These are phyloP conservation scores for Myotis vivesi DNA, from an alignment of 2,797 vertebrate species.

Conservation along the genomic window DNA sequence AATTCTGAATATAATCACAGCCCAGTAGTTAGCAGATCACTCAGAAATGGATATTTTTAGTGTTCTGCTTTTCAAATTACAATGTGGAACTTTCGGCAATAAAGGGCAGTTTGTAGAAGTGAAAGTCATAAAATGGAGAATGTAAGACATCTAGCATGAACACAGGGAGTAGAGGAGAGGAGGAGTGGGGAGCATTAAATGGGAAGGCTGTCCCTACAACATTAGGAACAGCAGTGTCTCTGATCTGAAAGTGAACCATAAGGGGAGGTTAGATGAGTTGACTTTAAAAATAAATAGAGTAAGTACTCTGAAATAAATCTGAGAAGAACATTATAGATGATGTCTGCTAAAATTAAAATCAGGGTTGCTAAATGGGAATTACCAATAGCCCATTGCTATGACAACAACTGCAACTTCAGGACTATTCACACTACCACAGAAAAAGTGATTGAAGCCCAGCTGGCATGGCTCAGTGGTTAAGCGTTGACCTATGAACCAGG, in stretches of 20 bases:
- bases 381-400: background rate
- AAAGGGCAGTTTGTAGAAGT: constrained; percentile 63
- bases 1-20: constrained; percentile 60
- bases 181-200: background rate
- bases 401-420: background rate
- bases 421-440: background rate
- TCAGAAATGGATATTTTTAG: constrained; percentile 67
- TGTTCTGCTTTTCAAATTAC: constrained; percentile 65
- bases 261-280: background rate
- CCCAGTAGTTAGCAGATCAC: constrained; percentile 48
- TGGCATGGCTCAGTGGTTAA: too few relatives aligned
- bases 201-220: background rate
- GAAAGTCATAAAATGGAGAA: constrained; percentile 47
- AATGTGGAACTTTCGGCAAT: constrained; percentile 52
- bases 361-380: background rate
- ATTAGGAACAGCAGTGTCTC: background rate
- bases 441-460: background rate
- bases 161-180: background rate
- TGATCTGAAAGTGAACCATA: background rate
- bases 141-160: background rate
- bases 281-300: background rate
- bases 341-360: background rate
- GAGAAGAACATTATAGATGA: background rate
- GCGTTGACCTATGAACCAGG: too few relatives aligned
- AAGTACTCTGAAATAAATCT: background rate